A percentile compares a stretch with the other conserved stretches of the same genome.
Conservation (phyloP, 2,888 invertebrate genomes). For the Apodemia zela region DNA sequence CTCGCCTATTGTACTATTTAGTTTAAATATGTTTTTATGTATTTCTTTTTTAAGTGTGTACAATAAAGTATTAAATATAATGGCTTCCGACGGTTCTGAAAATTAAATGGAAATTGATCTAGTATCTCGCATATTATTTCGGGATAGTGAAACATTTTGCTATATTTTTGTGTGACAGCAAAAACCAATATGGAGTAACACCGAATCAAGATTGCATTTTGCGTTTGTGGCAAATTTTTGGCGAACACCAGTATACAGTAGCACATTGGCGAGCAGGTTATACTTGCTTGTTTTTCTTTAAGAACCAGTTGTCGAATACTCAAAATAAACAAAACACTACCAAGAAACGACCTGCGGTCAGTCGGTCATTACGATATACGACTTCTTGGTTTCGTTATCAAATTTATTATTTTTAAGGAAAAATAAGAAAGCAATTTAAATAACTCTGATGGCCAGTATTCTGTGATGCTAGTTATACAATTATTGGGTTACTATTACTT, state of each 20-base stretch:
- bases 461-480: too few relatives aligned
- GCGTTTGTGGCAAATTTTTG: not conserved
- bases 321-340: slow-evolving; percentile 12
- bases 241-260: not conserved
- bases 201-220: not conserved
- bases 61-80: too few relatives aligned
- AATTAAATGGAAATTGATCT: too few relatives aligned
- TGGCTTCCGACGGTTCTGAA: too few relatives aligned
- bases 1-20: too few relatives aligned
- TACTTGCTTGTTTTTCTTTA: slow-evolving; percentile 7
- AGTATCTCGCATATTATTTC: too few relatives aligned
- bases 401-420: not conserved
- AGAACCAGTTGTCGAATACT: slow-evolving; percentile 12
- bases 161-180: not conserved
- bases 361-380: slow-evolving; percentile 9
- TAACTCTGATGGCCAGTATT: not conserved
- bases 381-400: slow-evolving; percentile 3
- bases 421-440: not conserved
- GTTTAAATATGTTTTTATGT: too few relatives aligned
- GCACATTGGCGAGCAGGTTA: slow-evolving; percentile 8
- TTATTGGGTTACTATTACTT: too few relatives aligned
- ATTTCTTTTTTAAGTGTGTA: too few relatives aligned
- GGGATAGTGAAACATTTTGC: too few relatives aligned
- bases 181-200: not conserved
- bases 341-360: slow-evolving; percentile 16